Base-by-base conservation (phyloP, 1,140 invertebrate species). In the Potamilus streckersoni region DNA sequence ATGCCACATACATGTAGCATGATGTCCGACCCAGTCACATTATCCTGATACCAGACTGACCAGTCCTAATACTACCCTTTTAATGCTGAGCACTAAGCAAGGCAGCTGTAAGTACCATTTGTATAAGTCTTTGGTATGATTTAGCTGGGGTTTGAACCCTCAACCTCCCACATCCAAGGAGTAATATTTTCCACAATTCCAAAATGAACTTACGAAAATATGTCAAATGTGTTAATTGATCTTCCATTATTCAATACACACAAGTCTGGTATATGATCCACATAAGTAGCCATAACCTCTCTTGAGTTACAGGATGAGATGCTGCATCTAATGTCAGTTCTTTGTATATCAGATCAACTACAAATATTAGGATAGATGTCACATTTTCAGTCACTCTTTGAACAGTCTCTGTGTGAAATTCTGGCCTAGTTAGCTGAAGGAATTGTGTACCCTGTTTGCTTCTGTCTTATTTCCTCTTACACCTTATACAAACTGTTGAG, bases 181-280 rank as follows among this genome's bases (percentile, higher is more conserved):
- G 27, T 31, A 31, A 78, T 17, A 19, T 73, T 59, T n/a, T 78
- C 76, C 20, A 78, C 49, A 23, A 61, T n/a, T 55, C 69, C 55
- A 23, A 16, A 20, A 8, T 73, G 65, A 12, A 63, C 27, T 16
- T 57, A 55, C 58, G 68, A 78, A 20, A 78, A 78, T 23, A n/a
- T 12, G 57, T 11, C 31, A 73, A 78, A 73, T 62, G 65, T 60
- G 17, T 57, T 56, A 63, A 55, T 31, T 5, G 71, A 66, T 8
- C 69, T 59, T 59, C 69, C 65, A 60, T 4, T 13, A 69, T 78
- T 78, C 15, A 78, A 20, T 19, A 70, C 67, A 55, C 38, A 0
- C 13, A 79, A 57, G 62, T 79, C 77, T 20, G 20, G 17, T 12
- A 79, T 38, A 17, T 75, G 16, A n/a, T 71, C 61, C 19, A 55